Evolutionary conservation across 2,888 invertebrate species (phyloP).

Genomic region (Orthosia gothica): DNA sequence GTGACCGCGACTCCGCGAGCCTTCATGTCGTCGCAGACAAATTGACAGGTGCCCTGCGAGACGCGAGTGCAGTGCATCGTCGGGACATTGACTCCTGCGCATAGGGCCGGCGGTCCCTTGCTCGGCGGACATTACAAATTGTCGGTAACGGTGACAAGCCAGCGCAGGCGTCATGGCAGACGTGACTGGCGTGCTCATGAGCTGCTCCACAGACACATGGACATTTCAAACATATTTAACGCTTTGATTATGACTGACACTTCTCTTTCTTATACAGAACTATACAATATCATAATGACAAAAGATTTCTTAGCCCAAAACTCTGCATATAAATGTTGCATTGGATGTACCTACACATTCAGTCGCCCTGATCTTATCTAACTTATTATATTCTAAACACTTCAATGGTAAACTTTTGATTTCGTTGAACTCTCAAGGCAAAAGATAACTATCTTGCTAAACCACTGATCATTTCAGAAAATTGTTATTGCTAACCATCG

Average conservation of each 20-base stretch:
- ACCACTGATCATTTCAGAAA: conserved; percentile 49
- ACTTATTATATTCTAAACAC: conserved; percentile 53
- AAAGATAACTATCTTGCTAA: conserved; percentile 50
- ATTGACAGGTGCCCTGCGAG: conserved; percentile 43
- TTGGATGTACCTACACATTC: conserved; percentile 12
- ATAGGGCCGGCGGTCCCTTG: conserved; percentile 83
- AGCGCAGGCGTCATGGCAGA: conserved; percentile 67
- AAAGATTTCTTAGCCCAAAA: conserved; percentile 5
- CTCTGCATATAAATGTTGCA: conserved; percentile 9
- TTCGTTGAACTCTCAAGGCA: conserved; percentile 60
- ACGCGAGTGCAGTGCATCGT: conserved; percentile 41
- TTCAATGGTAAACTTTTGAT: conserved; percentile 52
- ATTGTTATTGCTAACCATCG: conserved; percentile 59
- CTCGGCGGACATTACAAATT: conserved; percentile 81
- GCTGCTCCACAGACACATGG: conserved; percentile 40
- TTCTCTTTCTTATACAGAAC: conserved; percentile 10
- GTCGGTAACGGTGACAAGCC: conserved; percentile 84
- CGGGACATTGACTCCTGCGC: conserved; percentile 83
- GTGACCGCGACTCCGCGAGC: conserved; percentile 24
- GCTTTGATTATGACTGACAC: conserved; percentile 60
- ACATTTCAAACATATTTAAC: conserved; percentile 67
- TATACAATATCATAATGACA: conserved; percentile 28
- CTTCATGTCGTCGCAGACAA: conserved; percentile 48
- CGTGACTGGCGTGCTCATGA: conserved; percentile 77
- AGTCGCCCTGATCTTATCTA: conserved; percentile 36